Conservation (phyloP, 2,888 invertebrate species). For the Dryobotodes eremita region DNA sequence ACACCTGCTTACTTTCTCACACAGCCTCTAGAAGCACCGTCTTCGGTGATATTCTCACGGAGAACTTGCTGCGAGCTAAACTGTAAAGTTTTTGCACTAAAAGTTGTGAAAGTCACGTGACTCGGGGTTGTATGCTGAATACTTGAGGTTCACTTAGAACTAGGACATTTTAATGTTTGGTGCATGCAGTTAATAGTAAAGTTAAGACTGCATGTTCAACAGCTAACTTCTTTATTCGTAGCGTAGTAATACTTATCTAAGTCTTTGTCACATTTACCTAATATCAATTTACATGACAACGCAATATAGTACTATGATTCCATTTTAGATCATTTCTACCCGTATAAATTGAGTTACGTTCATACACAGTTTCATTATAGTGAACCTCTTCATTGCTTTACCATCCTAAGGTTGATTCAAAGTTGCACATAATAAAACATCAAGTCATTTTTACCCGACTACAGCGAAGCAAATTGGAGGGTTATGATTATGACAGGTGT, state of each 20-base stretch:
- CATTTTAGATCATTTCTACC: background rate
- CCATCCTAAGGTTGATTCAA: background rate
- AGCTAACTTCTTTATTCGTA: background rate
- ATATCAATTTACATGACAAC: background rate
- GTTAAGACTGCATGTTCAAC: background rate
- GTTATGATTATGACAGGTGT: too few species aligned
- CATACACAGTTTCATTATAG: background rate
- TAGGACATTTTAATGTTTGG: slow-evolving; percentile 7
- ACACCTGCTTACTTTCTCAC: slow-evolving; percentile 31
- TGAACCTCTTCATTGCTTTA: background rate
- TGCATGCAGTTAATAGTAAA: slow-evolving; percentile 9
- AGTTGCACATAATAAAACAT: too few species aligned
- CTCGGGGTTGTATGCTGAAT: slow-evolving; percentile 1
- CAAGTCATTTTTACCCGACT: too few species aligned
- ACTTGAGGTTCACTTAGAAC: slow-evolving; percentile 1
- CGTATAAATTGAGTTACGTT: background rate
- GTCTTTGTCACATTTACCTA: background rate
- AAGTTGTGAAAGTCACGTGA: slow-evolving; percentile 34
- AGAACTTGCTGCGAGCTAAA: background rate
- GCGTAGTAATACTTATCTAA: background rate
- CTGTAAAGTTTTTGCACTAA: slow-evolving; percentile 30
- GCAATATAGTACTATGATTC: background rate
- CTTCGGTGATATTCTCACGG: background rate
- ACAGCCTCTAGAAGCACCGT: background rate
- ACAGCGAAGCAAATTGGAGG: too few species aligned